phyloP scores from a whole-genome alignment of 2,888 invertebrate genomes.

The Margaritifera margaritifera region DNA sequence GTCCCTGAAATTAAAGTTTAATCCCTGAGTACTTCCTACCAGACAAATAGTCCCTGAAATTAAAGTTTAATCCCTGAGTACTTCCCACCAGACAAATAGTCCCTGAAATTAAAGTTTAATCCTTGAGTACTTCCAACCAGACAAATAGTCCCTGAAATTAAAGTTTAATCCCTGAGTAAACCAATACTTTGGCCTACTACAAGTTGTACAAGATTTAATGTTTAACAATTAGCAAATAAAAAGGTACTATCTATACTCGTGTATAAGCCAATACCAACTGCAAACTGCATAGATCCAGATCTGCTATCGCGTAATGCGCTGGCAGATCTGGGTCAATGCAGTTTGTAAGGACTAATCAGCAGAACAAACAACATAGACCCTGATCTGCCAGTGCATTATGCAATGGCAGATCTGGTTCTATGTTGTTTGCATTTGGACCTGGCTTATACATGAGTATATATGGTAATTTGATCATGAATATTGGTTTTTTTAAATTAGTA shows the following conservation, averaged over 20 bases:
- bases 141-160: conserved; percentile 52
- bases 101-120: conserved; percentile 48
- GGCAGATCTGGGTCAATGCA: too few species aligned
- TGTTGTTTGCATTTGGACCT: too few species aligned
- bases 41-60: conserved; percentile 53
- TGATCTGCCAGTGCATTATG: too few species aligned
- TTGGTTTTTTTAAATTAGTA: background rate
- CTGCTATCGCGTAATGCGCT: too few species aligned
- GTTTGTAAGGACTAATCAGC: too few species aligned
- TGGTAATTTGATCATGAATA: background rate
- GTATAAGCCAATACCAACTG: too few species aligned
- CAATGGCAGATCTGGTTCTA: too few species aligned
- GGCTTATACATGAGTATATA: too few species aligned
- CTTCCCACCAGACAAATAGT: conserved; percentile 50
- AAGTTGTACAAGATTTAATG: background rate
- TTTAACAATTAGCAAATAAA: background rate
- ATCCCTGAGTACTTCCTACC: conserved; percentile 56
- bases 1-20: conserved; percentile 50
- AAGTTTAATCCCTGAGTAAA: conserved; percentile 1
- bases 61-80: conserved; percentile 50
- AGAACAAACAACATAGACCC: too few species aligned
- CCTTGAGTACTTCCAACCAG: conserved; percentile 55
- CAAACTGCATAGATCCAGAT: too few species aligned
- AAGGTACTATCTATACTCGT: too few species aligned
- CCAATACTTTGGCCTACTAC: background rate